A percentile compares a stretch with the other conserved stretches of the same genome.
Conservation (phyloP, 23 tunicate genomes). For the Trididemnum clinides region DNA sequence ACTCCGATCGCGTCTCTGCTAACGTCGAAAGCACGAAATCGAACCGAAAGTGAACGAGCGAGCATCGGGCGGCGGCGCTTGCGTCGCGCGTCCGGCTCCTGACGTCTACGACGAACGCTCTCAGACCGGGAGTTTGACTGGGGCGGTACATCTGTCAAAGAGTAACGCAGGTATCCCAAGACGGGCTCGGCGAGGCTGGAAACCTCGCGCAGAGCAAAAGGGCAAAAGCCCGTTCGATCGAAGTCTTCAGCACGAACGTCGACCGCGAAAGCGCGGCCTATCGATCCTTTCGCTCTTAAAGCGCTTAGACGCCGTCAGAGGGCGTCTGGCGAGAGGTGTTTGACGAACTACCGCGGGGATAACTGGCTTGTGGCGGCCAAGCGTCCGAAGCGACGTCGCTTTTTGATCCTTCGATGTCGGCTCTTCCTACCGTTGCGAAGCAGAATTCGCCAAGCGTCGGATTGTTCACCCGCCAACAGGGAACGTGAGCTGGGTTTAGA, state of each 20-base stretch:
- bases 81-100: background rate
- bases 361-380: conserved; percentile 52
- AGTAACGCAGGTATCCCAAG: conserved; percentile 46
- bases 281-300: conserved; percentile 54
- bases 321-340: conserved; percentile 16
- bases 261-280: conserved; percentile 56
- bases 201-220: conserved; percentile 41
- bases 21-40: background rate
- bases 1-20: conserved; percentile 21
- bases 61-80: background rate
- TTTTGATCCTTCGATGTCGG: conserved; percentile 58
- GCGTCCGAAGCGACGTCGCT: conserved; percentile 55
- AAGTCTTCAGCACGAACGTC: conserved; percentile 1
- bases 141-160: conserved; percentile 42
- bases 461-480: conserved; percentile 37
- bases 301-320: conserved; percentile 31
- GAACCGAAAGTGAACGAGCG: background rate
- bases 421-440: conserved; percentile 46
- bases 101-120: background rate
- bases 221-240: background rate
- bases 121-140: conserved; percentile 38
- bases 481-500: conserved; percentile 41
- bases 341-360: conserved; percentile 48
- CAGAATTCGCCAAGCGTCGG: conserved; percentile 44
- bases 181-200: conserved; percentile 22